Conservation (phyloP, 2,797 vertebrate species). For the Centroberyx gerrardi region DNA sequence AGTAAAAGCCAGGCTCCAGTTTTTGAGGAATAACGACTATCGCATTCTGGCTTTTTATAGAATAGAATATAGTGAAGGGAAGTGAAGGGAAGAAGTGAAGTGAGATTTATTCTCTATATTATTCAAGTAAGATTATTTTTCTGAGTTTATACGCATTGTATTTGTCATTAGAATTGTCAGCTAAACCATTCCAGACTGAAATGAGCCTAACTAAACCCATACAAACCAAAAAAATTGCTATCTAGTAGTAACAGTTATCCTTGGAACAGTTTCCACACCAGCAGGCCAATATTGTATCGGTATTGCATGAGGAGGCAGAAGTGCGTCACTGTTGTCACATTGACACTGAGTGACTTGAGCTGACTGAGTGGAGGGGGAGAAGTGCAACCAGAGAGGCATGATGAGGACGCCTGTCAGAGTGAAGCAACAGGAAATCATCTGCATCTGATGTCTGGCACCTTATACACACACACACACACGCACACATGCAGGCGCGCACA, state of each 20-base stretch:
- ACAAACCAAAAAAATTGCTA: not conserved
- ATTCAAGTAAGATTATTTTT: no score
- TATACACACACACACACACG: conserved; percentile 56
- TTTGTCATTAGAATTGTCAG: no score
- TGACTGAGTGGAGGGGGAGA: conserved; percentile 69
- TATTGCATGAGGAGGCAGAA: conserved; percentile 60
- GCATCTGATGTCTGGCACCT: conserved; percentile 84
- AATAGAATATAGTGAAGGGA: no score
- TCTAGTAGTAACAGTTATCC: not conserved
- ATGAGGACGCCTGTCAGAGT: conserved; percentile 72
- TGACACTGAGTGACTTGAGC: conserved; percentile 55
- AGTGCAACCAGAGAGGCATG: conserved; percentile 85
- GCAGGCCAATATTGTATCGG: not conserved
- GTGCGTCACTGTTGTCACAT: conserved; percentile 57
- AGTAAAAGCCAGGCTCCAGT: not conserved
- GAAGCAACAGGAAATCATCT: conserved; percentile 87
- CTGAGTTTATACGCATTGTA: no score
- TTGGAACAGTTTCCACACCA: not conserved
- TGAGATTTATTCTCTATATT: no score
- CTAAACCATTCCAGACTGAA: no score
- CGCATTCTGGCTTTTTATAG: no score
- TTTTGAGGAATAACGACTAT: no score
- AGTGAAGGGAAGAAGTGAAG: no score
- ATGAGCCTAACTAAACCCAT: no score
- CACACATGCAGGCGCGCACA: conserved; percentile 13